Conservation (phyloP, 1,140 invertebrate genomes). For the Drosophila sproati region DNA sequence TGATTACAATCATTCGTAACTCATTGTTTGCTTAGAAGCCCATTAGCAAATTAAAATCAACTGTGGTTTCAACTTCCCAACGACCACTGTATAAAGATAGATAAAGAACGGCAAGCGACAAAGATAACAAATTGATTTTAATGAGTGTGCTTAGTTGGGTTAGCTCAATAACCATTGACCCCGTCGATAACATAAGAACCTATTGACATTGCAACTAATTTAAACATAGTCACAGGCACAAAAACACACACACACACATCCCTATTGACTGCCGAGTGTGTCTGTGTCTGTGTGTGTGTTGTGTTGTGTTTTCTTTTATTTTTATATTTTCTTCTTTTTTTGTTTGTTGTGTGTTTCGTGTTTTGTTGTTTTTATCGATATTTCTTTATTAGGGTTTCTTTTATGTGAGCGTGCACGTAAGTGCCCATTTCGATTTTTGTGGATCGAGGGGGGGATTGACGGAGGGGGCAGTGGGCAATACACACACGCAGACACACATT, state of each 20-base stretch:
- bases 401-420: conserved; percentile 79
- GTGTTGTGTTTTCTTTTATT: conserved; percentile 21
- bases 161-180: conserved; percentile 36
- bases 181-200: conserved; percentile 38
- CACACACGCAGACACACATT: conserved; percentile 27
- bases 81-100: not conserved
- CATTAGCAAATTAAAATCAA: not conserved
- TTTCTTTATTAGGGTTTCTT: conserved; percentile 82
- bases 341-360: conserved; percentile 33
- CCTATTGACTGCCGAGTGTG: not conserved
- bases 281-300: conserved; percentile 16
- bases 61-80: not conserved
- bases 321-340: conserved; percentile 9
- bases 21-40: not conserved
- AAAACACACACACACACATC: conserved; percentile 17
- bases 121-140: conserved; percentile 19
- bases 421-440: conserved; percentile 60
- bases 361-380: conserved; percentile 72
- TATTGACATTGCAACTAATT: conserved; percentile 65
- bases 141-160: conserved; percentile 39
- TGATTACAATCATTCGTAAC: too few relatives aligned
- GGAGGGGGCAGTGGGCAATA: not conserved
- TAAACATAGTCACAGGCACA: conserved; percentile 55
- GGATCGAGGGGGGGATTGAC: not conserved
- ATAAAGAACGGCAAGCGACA: not conserved